These are phyloP conservation scores for Portunus trituberculatus DNA, from an alignment of 1,140 invertebrate species.

Conservation along the genomic window DNA sequence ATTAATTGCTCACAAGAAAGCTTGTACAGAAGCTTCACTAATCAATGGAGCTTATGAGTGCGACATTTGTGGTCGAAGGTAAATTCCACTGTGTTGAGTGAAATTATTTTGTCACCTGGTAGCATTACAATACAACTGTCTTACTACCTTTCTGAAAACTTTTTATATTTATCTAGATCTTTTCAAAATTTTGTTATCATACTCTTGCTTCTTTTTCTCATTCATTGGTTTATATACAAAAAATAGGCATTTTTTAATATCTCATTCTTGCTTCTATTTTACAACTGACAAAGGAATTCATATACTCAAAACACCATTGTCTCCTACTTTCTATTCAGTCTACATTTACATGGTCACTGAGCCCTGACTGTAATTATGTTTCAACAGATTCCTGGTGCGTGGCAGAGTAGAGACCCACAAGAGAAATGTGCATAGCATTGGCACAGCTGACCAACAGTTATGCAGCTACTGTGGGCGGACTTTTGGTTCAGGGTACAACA, in stretches of 20 bases:
- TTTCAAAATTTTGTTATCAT: too few species aligned
- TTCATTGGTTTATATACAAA: too few species aligned
- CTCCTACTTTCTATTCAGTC: too few species aligned
- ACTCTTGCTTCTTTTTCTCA: too few species aligned
- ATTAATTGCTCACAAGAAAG: slow-evolving; percentile 63
- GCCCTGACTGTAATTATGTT: background rate
- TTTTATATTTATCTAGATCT: too few species aligned
- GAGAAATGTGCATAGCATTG: slow-evolving; percentile 62
- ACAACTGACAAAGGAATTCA: too few species aligned
- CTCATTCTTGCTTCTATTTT: too few species aligned
- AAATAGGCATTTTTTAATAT: too few species aligned
- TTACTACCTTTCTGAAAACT: too few species aligned
- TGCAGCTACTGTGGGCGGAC: slow-evolving; percentile 70
- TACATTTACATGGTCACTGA: background rate
- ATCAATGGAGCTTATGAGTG: slow-evolving; percentile 70
- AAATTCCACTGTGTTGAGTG: background rate
- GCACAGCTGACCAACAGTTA: slow-evolving; percentile 66
- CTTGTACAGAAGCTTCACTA: slow-evolving; percentile 54
- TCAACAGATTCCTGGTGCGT: slow-evolving; percentile 65
- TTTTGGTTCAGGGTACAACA: slow-evolving; percentile 65
- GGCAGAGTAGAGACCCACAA: slow-evolving; percentile 71
- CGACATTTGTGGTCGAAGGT: slow-evolving; percentile 71
- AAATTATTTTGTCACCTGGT: background rate
- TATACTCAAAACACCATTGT: too few species aligned
- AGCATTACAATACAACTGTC: too few species aligned